Evolutionary conservation across 1,140 invertebrate genomes (phyloP).

Genomic region (Psilanteris sp.): DNA sequence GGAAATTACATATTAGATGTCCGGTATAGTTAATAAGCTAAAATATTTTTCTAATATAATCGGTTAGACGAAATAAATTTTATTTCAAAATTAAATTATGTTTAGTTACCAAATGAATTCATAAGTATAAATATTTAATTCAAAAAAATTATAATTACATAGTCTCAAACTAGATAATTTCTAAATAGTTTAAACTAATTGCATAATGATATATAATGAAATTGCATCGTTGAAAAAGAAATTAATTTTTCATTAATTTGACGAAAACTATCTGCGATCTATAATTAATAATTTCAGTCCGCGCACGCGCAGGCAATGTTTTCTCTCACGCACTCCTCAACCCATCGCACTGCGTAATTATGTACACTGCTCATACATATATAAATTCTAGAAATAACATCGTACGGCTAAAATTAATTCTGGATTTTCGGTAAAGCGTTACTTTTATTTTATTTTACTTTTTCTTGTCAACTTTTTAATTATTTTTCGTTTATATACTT

Average conservation of each 20-base stretch:
- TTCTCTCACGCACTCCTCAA: constrained; percentile 27
- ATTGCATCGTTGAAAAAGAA: not conserved
- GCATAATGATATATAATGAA: no score
- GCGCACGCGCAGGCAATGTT: constrained; percentile 34
- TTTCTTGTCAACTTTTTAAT: constrained; percentile 51
- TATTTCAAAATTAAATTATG: no score
- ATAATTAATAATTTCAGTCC: constrained; percentile 32
- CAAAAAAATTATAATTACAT: no score
- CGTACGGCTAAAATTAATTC: constrained; percentile 74
- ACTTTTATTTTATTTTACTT: constrained; percentile 64
- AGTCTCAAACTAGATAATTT: no score
- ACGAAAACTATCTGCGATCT: not conserved
- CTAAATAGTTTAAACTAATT: no score
- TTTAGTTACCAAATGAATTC: no score
- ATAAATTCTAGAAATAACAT: constrained; percentile 76
- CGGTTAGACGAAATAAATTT: no score
- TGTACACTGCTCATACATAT: constrained; percentile 73
- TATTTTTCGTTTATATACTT: constrained; percentile 59
- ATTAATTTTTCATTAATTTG: constrained; percentile 1
- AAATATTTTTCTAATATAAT: no score
- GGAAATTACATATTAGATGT: no score
- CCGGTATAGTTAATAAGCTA: no score
- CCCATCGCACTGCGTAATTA: constrained; percentile 53
- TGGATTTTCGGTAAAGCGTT: constrained; percentile 77
- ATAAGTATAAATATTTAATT: no score